phyloP scores from a whole-genome alignment of 2,888 invertebrate species.

The Keiferia lycopersicella region DNA sequence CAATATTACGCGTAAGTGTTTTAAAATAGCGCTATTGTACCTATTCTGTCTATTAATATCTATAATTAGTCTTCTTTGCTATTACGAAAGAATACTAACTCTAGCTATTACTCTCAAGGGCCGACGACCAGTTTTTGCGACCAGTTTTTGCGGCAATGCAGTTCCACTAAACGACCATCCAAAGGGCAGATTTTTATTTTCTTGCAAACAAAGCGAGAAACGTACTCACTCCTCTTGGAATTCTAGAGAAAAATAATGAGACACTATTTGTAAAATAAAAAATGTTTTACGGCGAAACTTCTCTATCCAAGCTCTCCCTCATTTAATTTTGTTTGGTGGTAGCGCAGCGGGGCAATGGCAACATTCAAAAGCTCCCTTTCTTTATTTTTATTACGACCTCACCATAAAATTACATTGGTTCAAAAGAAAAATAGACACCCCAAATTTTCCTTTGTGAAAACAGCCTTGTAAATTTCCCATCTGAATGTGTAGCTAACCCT shows the following conservation, averaged over 20 bases:
- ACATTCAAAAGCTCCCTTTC: background rate
- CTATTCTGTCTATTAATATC: too few relatives aligned
- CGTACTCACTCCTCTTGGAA: background rate
- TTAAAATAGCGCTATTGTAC: too few relatives aligned
- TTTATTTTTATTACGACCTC: background rate
- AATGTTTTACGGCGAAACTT: background rate
- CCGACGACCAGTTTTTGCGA: too few relatives aligned
- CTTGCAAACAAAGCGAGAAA: slow-evolving; percentile 11
- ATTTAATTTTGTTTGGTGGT: too few relatives aligned
- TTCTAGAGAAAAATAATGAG: slow-evolving; percentile 4
- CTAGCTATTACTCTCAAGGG: too few relatives aligned
- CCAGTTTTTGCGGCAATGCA: background rate
- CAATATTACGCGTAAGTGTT: too few relatives aligned
- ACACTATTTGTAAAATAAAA: slow-evolving; percentile 12
- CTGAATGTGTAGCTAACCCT: background rate
- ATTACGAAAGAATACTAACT: too few relatives aligned
- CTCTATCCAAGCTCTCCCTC: background rate
- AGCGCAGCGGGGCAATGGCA: background rate
- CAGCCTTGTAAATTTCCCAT: background rate
- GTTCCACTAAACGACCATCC: background rate
- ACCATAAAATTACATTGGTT: background rate
- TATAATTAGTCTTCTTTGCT: too few relatives aligned
- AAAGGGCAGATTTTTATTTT: slow-evolving; percentile 18
- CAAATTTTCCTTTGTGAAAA: background rate
- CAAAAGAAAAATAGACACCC: background rate